Conservation (phyloP, 2,113 vertebrate species). For the Hemiprocne comata region DNA sequence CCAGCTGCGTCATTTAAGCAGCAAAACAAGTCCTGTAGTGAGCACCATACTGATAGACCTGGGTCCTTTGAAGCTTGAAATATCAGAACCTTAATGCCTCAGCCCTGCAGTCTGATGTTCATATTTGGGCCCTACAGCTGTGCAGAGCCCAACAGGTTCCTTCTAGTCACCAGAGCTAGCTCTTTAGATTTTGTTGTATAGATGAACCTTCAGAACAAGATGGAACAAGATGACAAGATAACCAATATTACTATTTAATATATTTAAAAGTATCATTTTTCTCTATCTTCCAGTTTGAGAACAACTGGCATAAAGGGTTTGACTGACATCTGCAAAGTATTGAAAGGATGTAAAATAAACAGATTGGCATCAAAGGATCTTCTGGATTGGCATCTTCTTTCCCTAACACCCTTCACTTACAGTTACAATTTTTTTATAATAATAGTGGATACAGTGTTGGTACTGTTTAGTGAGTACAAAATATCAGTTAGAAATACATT, state of each 20-base stretch:
- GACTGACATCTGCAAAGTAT: neutral
- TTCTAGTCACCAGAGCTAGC: neutral
- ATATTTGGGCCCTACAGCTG: neutral
- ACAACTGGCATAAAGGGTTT: neutral
- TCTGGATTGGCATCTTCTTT: neutral
- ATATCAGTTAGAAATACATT: neutral
- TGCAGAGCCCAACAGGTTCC: neutral
- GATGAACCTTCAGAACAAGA: neutral
- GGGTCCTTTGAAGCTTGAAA: neutral
- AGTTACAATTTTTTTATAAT: neutral
- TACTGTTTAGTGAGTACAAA: neutral
- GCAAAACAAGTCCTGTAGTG: neutral
- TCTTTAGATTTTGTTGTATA: neutral
- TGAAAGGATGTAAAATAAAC: neutral
- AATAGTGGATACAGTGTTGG: neutral
- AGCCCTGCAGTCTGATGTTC: neutral
- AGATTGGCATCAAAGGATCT: neutral
- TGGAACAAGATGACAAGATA: neutral
- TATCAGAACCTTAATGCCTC: neutral
- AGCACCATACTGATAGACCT: accelerated
- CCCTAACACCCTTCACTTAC: neutral
- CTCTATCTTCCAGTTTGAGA: neutral
- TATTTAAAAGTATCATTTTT: neutral
- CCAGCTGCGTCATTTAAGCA: neutral
- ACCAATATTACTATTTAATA: neutral